Conservation (phyloP, 2,113 vertebrate species). For the Chlorodrepanis virens region DNA sequence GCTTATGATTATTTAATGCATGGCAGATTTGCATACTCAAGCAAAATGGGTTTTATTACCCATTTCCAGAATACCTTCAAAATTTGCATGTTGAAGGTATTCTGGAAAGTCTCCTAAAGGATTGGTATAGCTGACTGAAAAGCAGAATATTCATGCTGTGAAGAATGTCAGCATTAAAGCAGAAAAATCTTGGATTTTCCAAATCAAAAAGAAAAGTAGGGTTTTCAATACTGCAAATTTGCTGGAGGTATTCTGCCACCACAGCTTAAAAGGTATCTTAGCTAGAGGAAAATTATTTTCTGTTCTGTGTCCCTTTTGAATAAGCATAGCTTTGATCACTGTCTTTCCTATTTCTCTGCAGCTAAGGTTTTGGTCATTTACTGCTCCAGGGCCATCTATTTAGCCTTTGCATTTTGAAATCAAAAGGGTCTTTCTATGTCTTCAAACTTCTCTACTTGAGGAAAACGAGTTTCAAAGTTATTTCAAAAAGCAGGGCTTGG, state of each 20-base stretch:
- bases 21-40: constrained; percentile 35
- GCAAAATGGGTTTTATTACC: constrained; percentile 25
- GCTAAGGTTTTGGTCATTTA: not conserved
- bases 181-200: not conserved
- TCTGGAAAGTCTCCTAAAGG: not conserved
- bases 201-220: not conserved
- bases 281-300: not conserved
- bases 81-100: constrained; percentile 14
- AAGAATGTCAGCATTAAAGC: not conserved
- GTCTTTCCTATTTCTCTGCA: not conserved
- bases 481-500: not conserved
- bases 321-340: not conserved
- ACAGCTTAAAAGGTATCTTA: not conserved
- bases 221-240: not conserved
- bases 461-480: not conserved
- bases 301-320: not conserved
- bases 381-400: not conserved
- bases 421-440: not conserved
- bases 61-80: not conserved
- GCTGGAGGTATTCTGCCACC: not conserved
- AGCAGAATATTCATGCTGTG: not conserved
- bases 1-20: constrained; percentile 26
- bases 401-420: not conserved
- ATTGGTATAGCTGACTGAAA: not conserved
- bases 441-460: not conserved